A percentile compares a stretch with the other conserved stretches of the same genome.
phyloP scores from a whole-genome alignment of 2,797 vertebrate genomes.

The Melanotaenia boesemani region DNA sequence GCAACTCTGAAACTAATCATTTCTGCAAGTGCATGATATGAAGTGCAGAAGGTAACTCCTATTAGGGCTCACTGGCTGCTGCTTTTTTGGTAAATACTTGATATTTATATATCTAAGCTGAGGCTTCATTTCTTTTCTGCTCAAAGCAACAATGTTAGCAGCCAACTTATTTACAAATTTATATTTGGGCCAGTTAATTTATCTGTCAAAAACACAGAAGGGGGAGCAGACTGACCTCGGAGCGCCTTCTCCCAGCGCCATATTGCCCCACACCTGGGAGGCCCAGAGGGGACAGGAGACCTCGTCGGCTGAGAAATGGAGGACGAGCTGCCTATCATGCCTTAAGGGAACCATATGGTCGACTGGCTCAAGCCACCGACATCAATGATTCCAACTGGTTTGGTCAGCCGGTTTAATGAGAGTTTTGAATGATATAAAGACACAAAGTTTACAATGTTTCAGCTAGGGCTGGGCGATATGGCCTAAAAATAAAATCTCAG shows the following conservation, averaged over 20 bases:
- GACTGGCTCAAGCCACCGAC: constrained; percentile 58
- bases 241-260: constrained; percentile 45
- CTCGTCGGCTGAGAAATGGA: constrained; percentile 31
- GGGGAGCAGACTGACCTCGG: constrained; percentile 38
- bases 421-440: neutral
- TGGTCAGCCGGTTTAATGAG: constrained; percentile 7
- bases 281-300: constrained; percentile 50
- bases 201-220: neutral
- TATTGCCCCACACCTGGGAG: constrained; percentile 74
- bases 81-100: constrained; percentile 2
- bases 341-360: constrained; percentile 76
- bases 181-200: neutral
- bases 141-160: neutral
- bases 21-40: neutral
- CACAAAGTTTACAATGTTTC: neutral
- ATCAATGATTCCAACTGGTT: constrained; percentile 41
- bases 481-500: too few species aligned
- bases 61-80: constrained; percentile 26
- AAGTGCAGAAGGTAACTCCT: constrained; percentile 5
- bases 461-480: too few species aligned
- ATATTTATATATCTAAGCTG: too few species aligned
- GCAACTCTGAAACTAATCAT: neutral
- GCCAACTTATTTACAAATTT: neutral
- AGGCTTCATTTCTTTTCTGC: neutral
- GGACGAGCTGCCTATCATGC: constrained; percentile 28